Base-by-base conservation (phyloP, 2,113 vertebrate species). In the Bos indicus region DNA sequence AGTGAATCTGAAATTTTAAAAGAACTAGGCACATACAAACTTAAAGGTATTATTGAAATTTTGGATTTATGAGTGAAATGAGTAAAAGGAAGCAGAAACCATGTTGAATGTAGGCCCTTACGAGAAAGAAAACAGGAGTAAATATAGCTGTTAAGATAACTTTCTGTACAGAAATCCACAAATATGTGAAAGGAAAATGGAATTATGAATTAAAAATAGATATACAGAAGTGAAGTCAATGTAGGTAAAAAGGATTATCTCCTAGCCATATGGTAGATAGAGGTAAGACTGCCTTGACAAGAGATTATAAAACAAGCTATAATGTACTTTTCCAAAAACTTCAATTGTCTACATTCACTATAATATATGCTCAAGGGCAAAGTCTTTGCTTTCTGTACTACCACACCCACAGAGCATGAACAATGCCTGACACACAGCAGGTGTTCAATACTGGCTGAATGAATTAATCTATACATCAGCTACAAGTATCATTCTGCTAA, bases 1-100 rank as follows among this genome's bases (percentile, higher is more conserved):
- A 95, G 43, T 86, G 30, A 94, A 78, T 84, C n/a, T 87, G 43
- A 15, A 94, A 74, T 96, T 94, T 59, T 95, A 84, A 84, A 28
- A 94, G 23, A 96, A 94, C 48, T 28, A 71, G 30, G 25, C 40
- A 89, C 85, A 89, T 21, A 91, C 1, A 95, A 94, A 94, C 4
- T 92, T 87, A 67, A 0, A 81, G n/a, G 19, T 89, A 46, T 59
- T 86, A 84, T 17, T 90, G n/a, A 94, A 94, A 95, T 59, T 93
- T 90, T 82, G 83, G 43, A 60, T 82, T 90, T 51, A 43, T 56
- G 46, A 14, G 23, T 40, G 10, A 90, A 94, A 74, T 92, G 84
- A 59, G 48, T 59, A 77, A 88, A 86, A n/a, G 5, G 14, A 57
- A 96, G 78, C n/a, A 95, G 46, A 96, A 93, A 40, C 2, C 87